Evolutionary conservation across 2,797 vertebrate genomes (phyloP), one percentile per base, ranked within the genome.

Genomic region (Microctenopoma steveboyesi): DNA sequence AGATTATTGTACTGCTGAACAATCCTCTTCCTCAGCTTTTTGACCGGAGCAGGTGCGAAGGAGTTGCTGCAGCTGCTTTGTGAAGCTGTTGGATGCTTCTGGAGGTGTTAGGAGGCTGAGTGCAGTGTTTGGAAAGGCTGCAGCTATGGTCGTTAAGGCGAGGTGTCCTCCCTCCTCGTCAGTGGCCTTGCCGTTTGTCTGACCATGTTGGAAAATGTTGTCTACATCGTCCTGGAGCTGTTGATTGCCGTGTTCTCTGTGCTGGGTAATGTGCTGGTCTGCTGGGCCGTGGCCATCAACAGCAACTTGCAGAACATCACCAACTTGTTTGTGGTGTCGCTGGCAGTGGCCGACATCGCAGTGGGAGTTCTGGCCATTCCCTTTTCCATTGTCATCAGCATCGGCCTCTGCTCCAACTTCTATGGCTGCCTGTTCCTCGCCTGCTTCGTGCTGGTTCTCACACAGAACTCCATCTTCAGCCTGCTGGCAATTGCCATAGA

Each of bases 391-490:
- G 86, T 93, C 82, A 97, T 99, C 93, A 99, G 97, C 93, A 96
- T 90, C 0, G 97, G 97, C 28, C 98, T 99, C 93, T 98, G 97
- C 60, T 95, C 96, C 42, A 94, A 94, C 85, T 98, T 97, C 92
- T 96, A 97, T 1, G 96, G 95, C 79, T 99, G 97, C 90, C 95
- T 99, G 51, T 99, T 99, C 91, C 95, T 98, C 0, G 97, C 96
- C 78, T 99, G 97, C 90, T 99, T 99, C 0, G 96, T 98, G 28
- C 91, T 99, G 88, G 95, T 99, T 52, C 91, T 99, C 90, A 99
- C 97, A 0, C 97, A 99, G 94, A 98, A 96, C 82, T 99, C 97
- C 35, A 99, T 99, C 92, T 99, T 99, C 94, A 98, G 97, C 87
- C 95, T 98, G 72, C 92, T 99, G 11, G 97, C 97, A 49, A 98